Percentiles rank a stretch among this genome's conserved stretches.
Evolutionary conservation across 2,113 vertebrate species (phyloP).

Genomic region (Osmerus eperlanus): DNA sequence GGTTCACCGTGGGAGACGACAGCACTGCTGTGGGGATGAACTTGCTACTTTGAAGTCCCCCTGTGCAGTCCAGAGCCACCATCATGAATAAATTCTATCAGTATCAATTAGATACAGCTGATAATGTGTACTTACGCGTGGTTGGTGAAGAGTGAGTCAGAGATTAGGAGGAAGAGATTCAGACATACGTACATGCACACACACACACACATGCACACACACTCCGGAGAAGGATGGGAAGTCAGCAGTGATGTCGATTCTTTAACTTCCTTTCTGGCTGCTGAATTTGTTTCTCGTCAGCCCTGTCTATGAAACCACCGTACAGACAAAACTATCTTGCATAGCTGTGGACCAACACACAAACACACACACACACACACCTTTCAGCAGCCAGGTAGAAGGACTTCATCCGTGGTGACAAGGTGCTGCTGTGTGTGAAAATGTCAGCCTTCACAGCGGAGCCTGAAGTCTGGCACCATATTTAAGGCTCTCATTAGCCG

Average conservation of each 20-base stretch:
- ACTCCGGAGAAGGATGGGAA: conserved; percentile 14
- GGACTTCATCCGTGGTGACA: conserved; percentile 75
- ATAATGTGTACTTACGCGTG: conserved; percentile 12
- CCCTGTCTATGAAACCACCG: conserved; percentile 26
- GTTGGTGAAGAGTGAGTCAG: conserved; percentile 11
- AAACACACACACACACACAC: conserved; percentile 33
- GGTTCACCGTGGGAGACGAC: conserved; percentile 51
- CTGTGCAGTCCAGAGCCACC: conserved; percentile 30
- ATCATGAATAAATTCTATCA: conserved; percentile 44
- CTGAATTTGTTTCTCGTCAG: conserved; percentile 49
- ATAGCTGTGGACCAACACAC: conserved; percentile 12
- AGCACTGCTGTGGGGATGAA: conserved; percentile 47
- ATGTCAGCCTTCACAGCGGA: conserved; percentile 70
- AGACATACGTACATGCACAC: background rate
- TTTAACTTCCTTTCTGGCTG: conserved; percentile 33
- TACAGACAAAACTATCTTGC: conserved; percentile 21
- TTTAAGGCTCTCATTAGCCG: conserved; percentile 79
- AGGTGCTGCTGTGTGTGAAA: conserved; percentile 75
- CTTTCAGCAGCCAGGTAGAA: conserved; percentile 62
- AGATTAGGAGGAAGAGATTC: conserved; percentile 12
- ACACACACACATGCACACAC: background rate
- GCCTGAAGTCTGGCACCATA: conserved; percentile 69
- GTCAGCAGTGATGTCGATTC: conserved; percentile 23
- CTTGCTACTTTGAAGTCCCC: conserved; percentile 51
- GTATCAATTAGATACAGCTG: conserved; percentile 11